Conservation (phyloP, 23 tunicate genomes). For the Ciona savignyi region DNA sequence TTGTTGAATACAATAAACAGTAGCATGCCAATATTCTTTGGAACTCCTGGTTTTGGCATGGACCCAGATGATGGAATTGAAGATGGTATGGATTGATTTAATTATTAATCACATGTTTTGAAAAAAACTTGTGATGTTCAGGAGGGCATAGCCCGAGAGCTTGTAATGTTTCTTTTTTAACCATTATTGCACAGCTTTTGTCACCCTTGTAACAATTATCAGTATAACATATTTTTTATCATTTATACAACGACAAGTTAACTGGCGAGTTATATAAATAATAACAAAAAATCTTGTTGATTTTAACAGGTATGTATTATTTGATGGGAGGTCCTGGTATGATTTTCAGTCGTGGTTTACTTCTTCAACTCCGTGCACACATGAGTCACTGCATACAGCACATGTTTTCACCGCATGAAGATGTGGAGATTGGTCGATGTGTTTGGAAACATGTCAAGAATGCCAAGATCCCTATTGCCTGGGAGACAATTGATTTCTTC, state of each 20-base stretch:
- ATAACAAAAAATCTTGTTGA: neutral
- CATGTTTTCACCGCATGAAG: constrained; percentile 92
- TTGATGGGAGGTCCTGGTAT: constrained; percentile 97
- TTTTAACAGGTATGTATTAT: constrained; percentile 64
- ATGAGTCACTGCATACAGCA: constrained; percentile 77
- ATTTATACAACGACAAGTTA: neutral
- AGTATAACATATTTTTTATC: too few relatives aligned
- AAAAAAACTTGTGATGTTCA: too few relatives aligned
- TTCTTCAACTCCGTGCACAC: constrained; percentile 47
- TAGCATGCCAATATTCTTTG: constrained; percentile 77
- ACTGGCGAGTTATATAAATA: neutral
- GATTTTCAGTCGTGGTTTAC: constrained; percentile 83
- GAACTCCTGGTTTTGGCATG: constrained; percentile 90
- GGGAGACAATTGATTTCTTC: constrained; percentile 71
- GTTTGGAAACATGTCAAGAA: constrained; percentile 64
- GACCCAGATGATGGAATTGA: constrained; percentile 95
- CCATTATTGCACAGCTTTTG: too few relatives aligned
- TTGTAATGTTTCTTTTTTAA: too few relatives aligned
- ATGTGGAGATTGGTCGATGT: constrained; percentile 90
- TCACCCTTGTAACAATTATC: too few relatives aligned
- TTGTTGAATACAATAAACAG: constrained; percentile 54
- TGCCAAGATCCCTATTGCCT: constrained; percentile 53
- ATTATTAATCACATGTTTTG: too few relatives aligned
- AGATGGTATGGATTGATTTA: constrained; percentile 72
- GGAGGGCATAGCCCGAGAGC: too few relatives aligned